Conservation (phyloP, 1,140 invertebrate genomes). For the Medauroidea extradentata region DNA sequence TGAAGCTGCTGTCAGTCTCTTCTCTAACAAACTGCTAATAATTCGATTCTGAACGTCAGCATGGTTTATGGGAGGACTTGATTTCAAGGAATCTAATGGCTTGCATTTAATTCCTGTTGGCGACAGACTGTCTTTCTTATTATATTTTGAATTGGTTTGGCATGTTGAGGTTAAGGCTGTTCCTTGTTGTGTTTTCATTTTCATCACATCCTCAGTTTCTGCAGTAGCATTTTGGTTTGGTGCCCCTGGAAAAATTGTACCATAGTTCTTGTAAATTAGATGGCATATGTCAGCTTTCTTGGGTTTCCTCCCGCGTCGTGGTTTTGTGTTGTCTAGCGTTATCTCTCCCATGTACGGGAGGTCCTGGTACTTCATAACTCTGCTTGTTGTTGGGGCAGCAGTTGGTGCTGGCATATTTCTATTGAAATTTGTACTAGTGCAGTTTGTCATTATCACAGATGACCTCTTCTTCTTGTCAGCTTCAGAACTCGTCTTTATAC, state of each 20-base stretch:
- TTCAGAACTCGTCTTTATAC: neutral
- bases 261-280: slow-evolving; percentile 87
- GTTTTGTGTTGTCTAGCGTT: slow-evolving; percentile 79
- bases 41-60: slow-evolving; percentile 65
- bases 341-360: slow-evolving; percentile 88
- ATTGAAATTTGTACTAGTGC: neutral
- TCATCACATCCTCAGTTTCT: neutral
- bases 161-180: neutral
- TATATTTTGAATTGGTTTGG: neutral
- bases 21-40: slow-evolving; percentile 62
- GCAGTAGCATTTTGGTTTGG: slow-evolving; percentile 32
- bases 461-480: slow-evolving; percentile 1
- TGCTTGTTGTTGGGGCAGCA: neutral
- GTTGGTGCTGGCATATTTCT: neutral
- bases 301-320: slow-evolving; percentile 75
- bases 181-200: neutral
- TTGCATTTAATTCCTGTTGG: slow-evolving; percentile 1
- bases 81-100: slow-evolving; percentile 1
- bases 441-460: slow-evolving; percentile 17
- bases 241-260: slow-evolving; percentile 69
- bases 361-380: slow-evolving; percentile 68
- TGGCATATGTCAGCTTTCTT: slow-evolving; percentile 88
- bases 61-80: slow-evolving; percentile 20
- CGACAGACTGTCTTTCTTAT: neutral
- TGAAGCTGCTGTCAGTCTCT: slow-evolving; percentile 49